Evolutionary conservation across 2,797 vertebrate species (phyloP).

Genomic region (Enteromius anoplus): DNA sequence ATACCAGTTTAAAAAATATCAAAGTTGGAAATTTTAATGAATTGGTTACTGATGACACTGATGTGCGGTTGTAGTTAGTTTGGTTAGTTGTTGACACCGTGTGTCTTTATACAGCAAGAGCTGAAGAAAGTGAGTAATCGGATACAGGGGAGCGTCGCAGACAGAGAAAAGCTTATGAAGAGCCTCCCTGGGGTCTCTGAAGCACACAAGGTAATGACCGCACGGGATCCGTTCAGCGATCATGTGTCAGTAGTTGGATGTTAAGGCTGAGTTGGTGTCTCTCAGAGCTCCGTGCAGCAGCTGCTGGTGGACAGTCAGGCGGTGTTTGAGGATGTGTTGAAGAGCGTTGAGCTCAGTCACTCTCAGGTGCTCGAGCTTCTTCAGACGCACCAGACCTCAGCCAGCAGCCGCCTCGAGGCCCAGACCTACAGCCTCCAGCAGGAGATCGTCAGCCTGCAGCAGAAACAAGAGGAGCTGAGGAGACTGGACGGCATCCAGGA

Average conservation of each 20-base stretch:
- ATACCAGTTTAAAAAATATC: neutral
- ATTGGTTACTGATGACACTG: neutral
- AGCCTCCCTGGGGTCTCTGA: constrained; percentile 50
- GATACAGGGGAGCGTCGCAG: constrained; percentile 53
- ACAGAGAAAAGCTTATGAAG: constrained; percentile 52
- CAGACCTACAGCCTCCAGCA: constrained; percentile 71
- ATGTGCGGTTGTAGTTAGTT: neutral
- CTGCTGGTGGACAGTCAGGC: constrained; percentile 68
- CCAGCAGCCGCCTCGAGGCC: constrained; percentile 64
- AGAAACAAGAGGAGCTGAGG: constrained; percentile 70
- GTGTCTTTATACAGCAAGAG: constrained; percentile 47
- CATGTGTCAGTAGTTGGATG: neutral
- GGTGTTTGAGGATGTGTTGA: constrained; percentile 67
- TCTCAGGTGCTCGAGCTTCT: constrained; percentile 68
- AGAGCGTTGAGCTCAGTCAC: constrained; percentile 64
- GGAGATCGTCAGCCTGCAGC: constrained; percentile 68
- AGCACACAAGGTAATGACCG: constrained; percentile 48
- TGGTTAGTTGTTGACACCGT: neutral
- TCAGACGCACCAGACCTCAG: constrained; percentile 61
- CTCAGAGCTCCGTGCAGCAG: constrained; percentile 70
- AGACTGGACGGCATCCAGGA: constrained; percentile 69
- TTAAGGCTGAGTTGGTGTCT: neutral
- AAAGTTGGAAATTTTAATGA: neutral
- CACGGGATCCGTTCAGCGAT: rapidly evolving
- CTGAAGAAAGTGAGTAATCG: constrained; percentile 40